A percentile compares a stretch with the other conserved stretches of the same genome.
phyloP scores from a whole-genome alignment of 2,797 vertebrate genomes.

The Melopsittacus undulatus region DNA sequence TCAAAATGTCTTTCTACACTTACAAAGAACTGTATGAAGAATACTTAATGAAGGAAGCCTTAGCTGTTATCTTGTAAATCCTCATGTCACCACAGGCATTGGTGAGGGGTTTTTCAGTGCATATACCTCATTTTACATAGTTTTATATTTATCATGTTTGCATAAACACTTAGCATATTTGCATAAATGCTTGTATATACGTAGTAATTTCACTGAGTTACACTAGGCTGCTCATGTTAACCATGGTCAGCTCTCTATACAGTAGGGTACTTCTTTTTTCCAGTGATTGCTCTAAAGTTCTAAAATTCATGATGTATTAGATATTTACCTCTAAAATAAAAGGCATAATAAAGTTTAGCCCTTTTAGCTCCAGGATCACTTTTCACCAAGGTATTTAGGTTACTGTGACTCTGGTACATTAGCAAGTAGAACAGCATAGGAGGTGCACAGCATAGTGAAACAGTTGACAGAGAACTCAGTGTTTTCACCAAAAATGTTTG shows the following conservation, averaged over 20 bases:
- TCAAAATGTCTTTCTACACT: background rate
- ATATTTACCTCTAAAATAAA: background rate
- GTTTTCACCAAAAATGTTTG: background rate
- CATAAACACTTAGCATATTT: background rate
- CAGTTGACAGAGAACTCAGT: accelerated
- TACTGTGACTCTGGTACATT: background rate
- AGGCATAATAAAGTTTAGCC: background rate
- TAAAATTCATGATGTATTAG: background rate
- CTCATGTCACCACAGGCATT: background rate
- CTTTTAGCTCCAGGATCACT: background rate
- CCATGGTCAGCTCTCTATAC: background rate
- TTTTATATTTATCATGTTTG: background rate
- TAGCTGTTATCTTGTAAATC: background rate
- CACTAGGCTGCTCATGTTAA: background rate
- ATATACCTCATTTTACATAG: background rate
- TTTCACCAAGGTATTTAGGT: background rate
- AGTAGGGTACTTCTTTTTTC: background rate
- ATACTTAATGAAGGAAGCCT: background rate
- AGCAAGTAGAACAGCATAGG: background rate
- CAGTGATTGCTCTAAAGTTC: background rate
- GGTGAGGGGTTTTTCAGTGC: accelerated
- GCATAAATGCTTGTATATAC: background rate
- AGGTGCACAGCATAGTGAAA: background rate
- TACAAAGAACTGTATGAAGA: background rate
- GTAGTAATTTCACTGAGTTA: background rate